phyloP scores from a whole-genome alignment of 1,140 invertebrate species.

The Drosophila pandora region DNA sequence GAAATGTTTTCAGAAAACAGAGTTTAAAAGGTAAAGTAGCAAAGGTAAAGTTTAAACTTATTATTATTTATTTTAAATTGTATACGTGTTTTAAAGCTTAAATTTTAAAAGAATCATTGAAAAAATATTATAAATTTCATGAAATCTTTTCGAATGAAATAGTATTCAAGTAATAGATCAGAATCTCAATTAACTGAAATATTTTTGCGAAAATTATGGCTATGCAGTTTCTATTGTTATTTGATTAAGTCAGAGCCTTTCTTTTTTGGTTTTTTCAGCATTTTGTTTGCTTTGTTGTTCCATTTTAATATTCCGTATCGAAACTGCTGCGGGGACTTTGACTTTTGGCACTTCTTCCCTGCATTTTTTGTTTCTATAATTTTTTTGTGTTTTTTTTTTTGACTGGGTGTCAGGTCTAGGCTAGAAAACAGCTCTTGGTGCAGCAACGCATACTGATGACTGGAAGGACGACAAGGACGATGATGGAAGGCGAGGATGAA shows the following conservation, averaged over 20 bases:
- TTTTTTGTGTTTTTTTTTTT: neutral
- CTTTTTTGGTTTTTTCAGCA: neutral
- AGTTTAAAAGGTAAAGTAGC: too few species aligned
- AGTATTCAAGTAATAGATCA: too few species aligned
- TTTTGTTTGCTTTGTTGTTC: slow-evolving; percentile 2
- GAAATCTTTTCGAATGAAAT: too few species aligned
- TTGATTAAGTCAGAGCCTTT: neutral
- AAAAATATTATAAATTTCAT: too few species aligned
- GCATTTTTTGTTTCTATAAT: neutral
- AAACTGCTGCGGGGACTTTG: slow-evolving; percentile 11
- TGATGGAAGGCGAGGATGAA: slow-evolving; percentile 13
- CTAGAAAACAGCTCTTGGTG: slow-evolving; percentile 45
- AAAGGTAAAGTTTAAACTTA: too few species aligned
- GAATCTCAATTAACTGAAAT: too few species aligned
- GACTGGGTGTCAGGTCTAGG: slow-evolving; percentile 27
- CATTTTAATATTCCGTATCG: slow-evolving; percentile 14
- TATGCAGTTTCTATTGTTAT: too few species aligned
- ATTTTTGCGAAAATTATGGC: too few species aligned
- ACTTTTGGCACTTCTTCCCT: slow-evolving; percentile 19
- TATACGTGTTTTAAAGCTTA: too few species aligned
- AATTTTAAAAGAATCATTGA: too few species aligned
- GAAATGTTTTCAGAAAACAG: too few species aligned
- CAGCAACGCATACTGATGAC: slow-evolving; percentile 53
- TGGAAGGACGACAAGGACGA: slow-evolving; percentile 12
- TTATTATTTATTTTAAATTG: too few species aligned